phyloP scores from a whole-genome alignment of 2,888 invertebrate genomes.

The Phorcus lineatus region DNA sequence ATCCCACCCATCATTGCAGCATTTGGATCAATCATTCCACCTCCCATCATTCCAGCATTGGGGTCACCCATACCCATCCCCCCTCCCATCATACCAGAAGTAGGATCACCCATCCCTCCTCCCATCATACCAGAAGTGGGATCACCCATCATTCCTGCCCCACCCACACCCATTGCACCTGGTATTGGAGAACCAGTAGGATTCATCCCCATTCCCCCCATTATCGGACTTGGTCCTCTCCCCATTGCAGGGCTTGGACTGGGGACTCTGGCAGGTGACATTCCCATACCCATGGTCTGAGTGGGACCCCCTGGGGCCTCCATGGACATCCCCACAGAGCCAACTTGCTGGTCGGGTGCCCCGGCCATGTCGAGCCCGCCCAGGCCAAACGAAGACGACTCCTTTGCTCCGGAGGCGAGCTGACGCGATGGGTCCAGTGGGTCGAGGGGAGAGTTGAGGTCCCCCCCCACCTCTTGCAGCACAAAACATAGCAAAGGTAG shows the following conservation, averaged over 20 bases:
- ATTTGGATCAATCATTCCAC: neutral
- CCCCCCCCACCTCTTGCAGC: constrained; percentile 34
- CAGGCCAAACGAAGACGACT: constrained; percentile 17
- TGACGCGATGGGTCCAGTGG: constrained; percentile 40
- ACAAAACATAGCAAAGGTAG: constrained; percentile 11
- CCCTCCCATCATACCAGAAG: neutral
- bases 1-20: neutral
- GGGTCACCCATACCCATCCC: constrained; percentile 12
- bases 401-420: constrained; percentile 35
- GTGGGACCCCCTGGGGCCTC: constrained; percentile 27
- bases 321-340: constrained; percentile 23
- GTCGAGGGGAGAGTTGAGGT: constrained; percentile 45
- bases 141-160: neutral
- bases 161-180: neutral
- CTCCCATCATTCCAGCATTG: too few relatives aligned
- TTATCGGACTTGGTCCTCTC: neutral
- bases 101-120: neutral
- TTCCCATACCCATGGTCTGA: constrained; percentile 22
- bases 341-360: constrained; percentile 18
- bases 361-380: constrained; percentile 37
- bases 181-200: neutral
- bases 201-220: constrained; percentile 6
- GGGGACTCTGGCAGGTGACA: constrained; percentile 9
- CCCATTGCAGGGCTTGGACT: neutral
- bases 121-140: neutral